Conservation (phyloP, 30 jellyfish, hydroid and myxozoan species). For the Pseudorhiza aurosa region DNA sequence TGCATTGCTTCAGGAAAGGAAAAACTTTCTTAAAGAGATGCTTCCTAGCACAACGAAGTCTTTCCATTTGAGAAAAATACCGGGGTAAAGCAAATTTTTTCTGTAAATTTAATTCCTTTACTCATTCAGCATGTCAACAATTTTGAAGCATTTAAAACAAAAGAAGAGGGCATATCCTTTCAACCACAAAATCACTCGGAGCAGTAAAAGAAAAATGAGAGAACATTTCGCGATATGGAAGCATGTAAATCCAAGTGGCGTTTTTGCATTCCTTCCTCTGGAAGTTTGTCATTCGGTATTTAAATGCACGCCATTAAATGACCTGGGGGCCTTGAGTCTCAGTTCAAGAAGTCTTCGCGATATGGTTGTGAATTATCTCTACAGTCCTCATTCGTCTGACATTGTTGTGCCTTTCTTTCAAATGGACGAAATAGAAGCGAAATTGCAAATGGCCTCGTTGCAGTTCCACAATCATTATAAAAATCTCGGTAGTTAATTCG, state of each 20-base stretch:
- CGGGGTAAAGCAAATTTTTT: no score
- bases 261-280: constrained; percentile 42
- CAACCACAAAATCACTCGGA: constrained; percentile 15
- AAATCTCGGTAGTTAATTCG: constrained; percentile 57
- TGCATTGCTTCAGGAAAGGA: no score
- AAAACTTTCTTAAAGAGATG: no score
- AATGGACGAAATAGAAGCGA: constrained; percentile 30
- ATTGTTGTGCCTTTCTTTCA: constrained; percentile 60
- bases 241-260: constrained; percentile 29
- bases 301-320: constrained; percentile 51
- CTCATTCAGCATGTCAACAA: constrained; percentile 74
- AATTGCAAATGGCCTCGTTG: constrained; percentile 24
- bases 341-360: constrained; percentile 85
- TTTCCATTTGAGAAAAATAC: no score
- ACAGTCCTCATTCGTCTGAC: constrained; percentile 74
- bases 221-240: constrained; percentile 13
- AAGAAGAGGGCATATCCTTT: constrained; percentile 23
- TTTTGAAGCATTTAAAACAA: constrained; percentile 35
- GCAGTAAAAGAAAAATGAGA: constrained; percentile 18
- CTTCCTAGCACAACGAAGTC: no score
- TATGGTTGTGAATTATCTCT: constrained; percentile 63
- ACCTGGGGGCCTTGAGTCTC: constrained; percentile 77
- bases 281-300: constrained; percentile 50
- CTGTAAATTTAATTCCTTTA: no score
- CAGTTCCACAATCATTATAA: constrained; percentile 78